These are phyloP conservation scores for Gymnarchus niloticus DNA, from an alignment of 2,113 vertebrate species.

Conservation along the genomic window DNA sequence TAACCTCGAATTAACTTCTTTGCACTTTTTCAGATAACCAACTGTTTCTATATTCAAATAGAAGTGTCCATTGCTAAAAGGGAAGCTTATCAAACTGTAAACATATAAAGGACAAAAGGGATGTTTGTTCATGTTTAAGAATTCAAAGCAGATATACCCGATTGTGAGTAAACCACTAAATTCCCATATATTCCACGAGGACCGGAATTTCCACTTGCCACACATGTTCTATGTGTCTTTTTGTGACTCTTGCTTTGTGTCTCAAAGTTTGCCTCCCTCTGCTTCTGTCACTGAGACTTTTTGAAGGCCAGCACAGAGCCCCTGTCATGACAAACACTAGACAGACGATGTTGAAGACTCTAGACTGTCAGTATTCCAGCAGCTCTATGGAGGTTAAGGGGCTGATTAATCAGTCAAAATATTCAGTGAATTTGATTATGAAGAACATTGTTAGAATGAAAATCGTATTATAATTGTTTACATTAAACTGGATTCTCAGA, in stretches of 20 bases:
- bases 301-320: not conserved
- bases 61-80: not conserved
- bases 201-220: not conserved
- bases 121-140: not conserved
- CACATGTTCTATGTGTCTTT: not conserved
- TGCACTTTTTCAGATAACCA: conserved; percentile 31
- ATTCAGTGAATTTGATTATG: not conserved
- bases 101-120: not conserved
- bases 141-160: not conserved
- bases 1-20: too few species aligned
- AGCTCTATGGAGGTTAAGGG: not conserved
- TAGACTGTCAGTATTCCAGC: not conserved
- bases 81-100: not conserved
- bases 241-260: not conserved
- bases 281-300: not conserved
- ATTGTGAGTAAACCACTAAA: not conserved
- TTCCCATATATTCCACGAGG: not conserved
- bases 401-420: not conserved
- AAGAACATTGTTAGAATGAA: not conserved
- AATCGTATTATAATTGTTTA: not conserved
- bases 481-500: not conserved
- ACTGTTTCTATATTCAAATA: conserved; percentile 21
- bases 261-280: not conserved
- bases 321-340: not conserved
- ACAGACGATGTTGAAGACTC: not conserved